Base-by-base conservation (phyloP, 2,113 vertebrate species). In the Empidonax alnorum region DNA sequence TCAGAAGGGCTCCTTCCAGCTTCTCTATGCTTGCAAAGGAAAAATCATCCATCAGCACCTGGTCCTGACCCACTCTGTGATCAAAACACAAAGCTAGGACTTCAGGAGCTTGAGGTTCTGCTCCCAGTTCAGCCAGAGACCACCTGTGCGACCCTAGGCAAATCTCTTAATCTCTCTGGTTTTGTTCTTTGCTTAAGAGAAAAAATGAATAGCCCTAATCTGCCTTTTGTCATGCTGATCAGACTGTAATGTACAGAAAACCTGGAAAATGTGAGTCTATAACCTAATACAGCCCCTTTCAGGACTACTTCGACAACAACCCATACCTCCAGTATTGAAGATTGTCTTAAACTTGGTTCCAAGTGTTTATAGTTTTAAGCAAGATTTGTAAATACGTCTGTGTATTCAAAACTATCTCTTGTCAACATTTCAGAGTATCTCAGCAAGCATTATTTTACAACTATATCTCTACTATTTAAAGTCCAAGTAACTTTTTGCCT, bases 361-460 rank as follows among this genome's bases (percentile, higher is more conserved):
- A 59, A 75, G 31, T 37, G 23, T 58, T 95, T n/a, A 67, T 4
- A 68, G 39, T 68, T 92, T 71, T 37, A 89, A 94, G 49, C 20
- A 53, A 0, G 1, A 53, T 72, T 74, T 69, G 50, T 69, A 12
- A 12, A 62, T 23, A 89, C 24, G n/a, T n/a, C n/a, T n/a, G n/a
- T n/a, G 27, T 39, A 75, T 46, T 68, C 66, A 31, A n/a, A 87
- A 56, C 22, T 39, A 28, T 31, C 23, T 33, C 28, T 14, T 3
- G 5, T 46, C 49, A 76, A 37, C 18, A 41, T 68, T 82, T 78
- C 41, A 0, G 1, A 59, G 4, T 15, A 65, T 12, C 37, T 61
- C 31, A 75, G 41, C 3, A 76, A 46, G 21, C 2, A 1, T 66
- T 63, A 62, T 25, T 88, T 91, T 69, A 62, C 33, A 87, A 6